phyloP scores from a whole-genome alignment of 1,140 invertebrate genomes.

The Philaenus spumarius region DNA sequence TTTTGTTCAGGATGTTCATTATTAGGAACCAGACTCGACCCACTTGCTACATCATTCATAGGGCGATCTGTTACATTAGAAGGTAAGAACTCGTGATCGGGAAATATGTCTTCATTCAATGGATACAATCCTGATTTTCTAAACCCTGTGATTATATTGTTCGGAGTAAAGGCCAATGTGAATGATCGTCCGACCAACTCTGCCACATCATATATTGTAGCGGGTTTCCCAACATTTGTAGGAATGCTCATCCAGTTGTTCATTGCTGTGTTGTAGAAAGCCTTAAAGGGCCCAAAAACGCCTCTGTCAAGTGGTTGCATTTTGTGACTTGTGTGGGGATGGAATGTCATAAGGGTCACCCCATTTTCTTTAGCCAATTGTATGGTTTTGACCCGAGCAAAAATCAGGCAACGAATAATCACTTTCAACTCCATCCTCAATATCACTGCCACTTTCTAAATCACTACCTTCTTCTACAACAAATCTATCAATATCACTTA shows the following conservation, averaged over 20 bases:
- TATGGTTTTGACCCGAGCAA: constrained; percentile 33
- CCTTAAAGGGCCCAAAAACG: constrained; percentile 38
- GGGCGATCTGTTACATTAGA: constrained; percentile 35
- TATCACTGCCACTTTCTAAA: no score
- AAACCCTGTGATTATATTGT: constrained; percentile 36
- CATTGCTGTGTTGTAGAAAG: constrained; percentile 25
- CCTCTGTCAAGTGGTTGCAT: constrained; percentile 36
- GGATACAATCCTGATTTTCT: constrained; percentile 33
- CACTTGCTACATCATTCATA: not conserved
- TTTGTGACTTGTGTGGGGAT: constrained; percentile 34
- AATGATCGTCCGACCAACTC: constrained; percentile 28
- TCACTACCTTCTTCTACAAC: no score
- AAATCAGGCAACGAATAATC: no score
- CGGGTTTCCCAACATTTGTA: constrained; percentile 29
- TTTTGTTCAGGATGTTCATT: not conserved
- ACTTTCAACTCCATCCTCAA: no score
- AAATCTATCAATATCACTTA: no score
- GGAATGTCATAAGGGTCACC: constrained; percentile 33
- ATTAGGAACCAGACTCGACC: not conserved
- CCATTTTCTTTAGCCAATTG: constrained; percentile 33
- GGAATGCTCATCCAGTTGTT: constrained; percentile 29
- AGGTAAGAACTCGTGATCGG: constrained; percentile 36
- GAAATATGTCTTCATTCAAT: constrained; percentile 35
- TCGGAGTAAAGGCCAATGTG: constrained; percentile 30
- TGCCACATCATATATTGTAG: constrained; percentile 36